Evolutionary conservation across 1,140 invertebrate species (phyloP), one percentile per base, ranked within the genome.

Genomic region (Bombus vancouverensis): DNA sequence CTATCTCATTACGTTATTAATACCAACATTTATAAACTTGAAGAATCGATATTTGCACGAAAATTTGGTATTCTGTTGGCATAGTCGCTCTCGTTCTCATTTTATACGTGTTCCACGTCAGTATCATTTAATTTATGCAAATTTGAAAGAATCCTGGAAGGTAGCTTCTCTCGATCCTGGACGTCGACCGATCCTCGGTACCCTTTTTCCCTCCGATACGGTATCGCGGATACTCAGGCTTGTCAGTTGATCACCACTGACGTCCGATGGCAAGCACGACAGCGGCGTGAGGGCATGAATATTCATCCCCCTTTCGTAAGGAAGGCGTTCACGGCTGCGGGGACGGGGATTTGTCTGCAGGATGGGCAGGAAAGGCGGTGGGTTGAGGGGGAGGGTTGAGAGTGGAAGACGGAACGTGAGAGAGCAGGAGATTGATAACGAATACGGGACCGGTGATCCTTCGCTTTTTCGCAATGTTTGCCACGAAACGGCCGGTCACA

Each of bases 401-500:
- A 83, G 65, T 76, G 71, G 65, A 85, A 87, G 77, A 83, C 66
- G 81, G 53, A 88, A 81, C 71, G 77, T 32, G 84, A 62, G 76
- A 68, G 75, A 85, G 85, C 87, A 89, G 89, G 89, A 92, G 92
- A 92, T 94, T 92, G 94, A 95, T 95, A 95, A 94, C 93, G 93
- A 93, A 94, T 95, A 94, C 92, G 85, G 74, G 62, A 62, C 34
- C 79, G 90, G 88, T 92, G 91, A 91, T 94, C 94, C 93, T 94
- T 93, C 92, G 93, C 91, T 94, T 94, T 93, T 95, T 95, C 93
- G 92, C 92, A 92, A 92, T 94, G 93, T 94, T 94, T 94, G 90
- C 92, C 62, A 18, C 91, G 92, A 89, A 91, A 89, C 92, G 88
- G 83, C 91, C 92, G 92, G 94, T 93, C 93, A 91, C 62, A 89